phyloP scores from a whole-genome alignment of 2,888 invertebrate genomes.

The Xylophagus ater region DNA sequence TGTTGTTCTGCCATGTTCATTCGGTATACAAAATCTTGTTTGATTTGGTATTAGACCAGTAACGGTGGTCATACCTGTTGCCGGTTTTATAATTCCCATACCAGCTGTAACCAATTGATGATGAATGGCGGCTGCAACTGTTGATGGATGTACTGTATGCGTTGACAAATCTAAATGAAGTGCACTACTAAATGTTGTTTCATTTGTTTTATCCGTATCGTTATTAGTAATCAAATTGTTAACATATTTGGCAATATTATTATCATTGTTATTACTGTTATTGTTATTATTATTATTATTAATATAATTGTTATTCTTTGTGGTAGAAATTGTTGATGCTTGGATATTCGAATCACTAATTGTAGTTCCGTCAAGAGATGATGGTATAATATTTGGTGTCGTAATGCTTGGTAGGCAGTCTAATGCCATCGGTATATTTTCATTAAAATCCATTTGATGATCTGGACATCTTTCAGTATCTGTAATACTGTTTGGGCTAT shows the following conservation, averaged over 20 bases:
- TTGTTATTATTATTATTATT: too few species aligned
- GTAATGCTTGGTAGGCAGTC: too few species aligned
- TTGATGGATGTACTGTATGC: slow-evolving; percentile 30
- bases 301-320: too few species aligned
- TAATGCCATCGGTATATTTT: slow-evolving; percentile 12
- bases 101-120: slow-evolving; percentile 34
- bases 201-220: slow-evolving; percentile 8
- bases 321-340: slow-evolving; percentile 14
- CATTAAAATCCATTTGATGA: slow-evolving; percentile 11
- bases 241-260: slow-evolving; percentile 7
- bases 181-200: slow-evolving; percentile 10
- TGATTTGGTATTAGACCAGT: slow-evolving; percentile 28
- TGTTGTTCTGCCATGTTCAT: slow-evolving; percentile 29
- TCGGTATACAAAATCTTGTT: slow-evolving; percentile 26
- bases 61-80: slow-evolving; percentile 31
- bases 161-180: slow-evolving; percentile 16
- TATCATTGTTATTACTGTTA: too few species aligned
- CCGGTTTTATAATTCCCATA: slow-evolving; percentile 33
- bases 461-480: slow-evolving; percentile 36
- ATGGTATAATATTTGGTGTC: too few species aligned
- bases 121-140: slow-evolving; percentile 35
- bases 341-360: slow-evolving; percentile 20
- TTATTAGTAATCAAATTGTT: too few species aligned
- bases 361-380: neutral
- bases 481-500: slow-evolving; percentile 32